A percentile compares a stretch with the other conserved stretches of the same genome.
Conservation (phyloP, 2,888 invertebrate genomes). For the Ormyrus nitidulus region DNA sequence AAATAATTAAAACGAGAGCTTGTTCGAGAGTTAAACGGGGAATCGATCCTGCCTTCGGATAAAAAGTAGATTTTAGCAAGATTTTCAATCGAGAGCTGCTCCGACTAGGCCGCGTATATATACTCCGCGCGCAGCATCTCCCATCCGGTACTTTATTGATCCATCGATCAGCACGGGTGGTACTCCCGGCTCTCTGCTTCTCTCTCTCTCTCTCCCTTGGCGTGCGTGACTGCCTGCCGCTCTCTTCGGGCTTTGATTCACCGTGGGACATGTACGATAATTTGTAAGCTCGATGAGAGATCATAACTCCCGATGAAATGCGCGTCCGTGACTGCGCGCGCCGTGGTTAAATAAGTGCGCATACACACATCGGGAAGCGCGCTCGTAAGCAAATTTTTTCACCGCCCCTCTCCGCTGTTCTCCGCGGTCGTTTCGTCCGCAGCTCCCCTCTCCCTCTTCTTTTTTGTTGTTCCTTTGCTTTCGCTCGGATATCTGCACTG, state of each 20-base stretch:
- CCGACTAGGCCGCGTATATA: too few species aligned
- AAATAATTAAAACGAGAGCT: not conserved
- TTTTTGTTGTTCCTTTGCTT: not conserved
- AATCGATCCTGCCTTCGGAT: not conserved
- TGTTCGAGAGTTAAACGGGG: too few species aligned
- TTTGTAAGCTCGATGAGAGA: constrained; percentile 60
- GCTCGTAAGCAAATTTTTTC: constrained; percentile 51
- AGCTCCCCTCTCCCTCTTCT: not conserved
- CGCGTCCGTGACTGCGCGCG: constrained; percentile 45
- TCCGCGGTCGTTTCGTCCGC: too few species aligned
- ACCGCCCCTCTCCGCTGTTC: not conserved
- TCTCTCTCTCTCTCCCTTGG: constrained; percentile 11
- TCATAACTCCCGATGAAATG: constrained; percentile 57
- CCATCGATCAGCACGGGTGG: constrained; percentile 66
- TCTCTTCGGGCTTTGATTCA: constrained; percentile 51
- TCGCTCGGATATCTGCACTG: not conserved
- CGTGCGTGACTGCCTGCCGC: constrained; percentile 47
- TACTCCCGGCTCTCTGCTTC: constrained; percentile 46
- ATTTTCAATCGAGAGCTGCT: not conserved
- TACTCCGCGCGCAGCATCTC: constrained; percentile 13
- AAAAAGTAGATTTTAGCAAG: too few species aligned
- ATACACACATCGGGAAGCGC: not conserved
- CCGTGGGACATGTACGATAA: constrained; percentile 57
- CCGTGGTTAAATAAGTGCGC: not conserved
- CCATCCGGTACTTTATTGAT: constrained; percentile 58